Evolutionary conservation across 2,797 vertebrate species (phyloP).

Genomic region (Danio aesculapii): DNA sequence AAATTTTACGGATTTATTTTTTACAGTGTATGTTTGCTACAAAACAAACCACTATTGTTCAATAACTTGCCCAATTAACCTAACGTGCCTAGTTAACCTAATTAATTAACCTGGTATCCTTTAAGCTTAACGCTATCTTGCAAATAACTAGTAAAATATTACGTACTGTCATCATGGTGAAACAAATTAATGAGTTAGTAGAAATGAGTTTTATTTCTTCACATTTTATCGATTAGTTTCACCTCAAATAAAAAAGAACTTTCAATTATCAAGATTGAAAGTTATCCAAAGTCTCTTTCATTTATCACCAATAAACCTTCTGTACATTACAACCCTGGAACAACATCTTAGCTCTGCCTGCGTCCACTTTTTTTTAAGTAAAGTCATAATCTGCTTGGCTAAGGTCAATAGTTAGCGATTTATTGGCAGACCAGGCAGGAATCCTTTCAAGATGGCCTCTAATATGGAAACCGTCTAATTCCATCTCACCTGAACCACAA

Average conservation of each 20-base stretch:
- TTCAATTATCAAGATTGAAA: neutral
- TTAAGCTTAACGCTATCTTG: too few species aligned
- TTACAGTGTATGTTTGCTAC: too few species aligned
- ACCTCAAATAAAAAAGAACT: neutral
- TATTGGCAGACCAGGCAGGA: constrained; percentile 10
- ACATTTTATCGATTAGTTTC: neutral
- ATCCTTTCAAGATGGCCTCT: constrained; percentile 23
- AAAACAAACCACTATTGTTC: too few species aligned
- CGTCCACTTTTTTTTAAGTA: neutral
- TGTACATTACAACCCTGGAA: neutral
- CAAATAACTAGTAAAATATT: too few species aligned
- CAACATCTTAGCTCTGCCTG: neutral
- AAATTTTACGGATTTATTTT: too few species aligned
- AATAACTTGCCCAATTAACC: too few species aligned
- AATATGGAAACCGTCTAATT: neutral
- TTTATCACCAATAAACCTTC: neutral
- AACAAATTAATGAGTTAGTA: too few species aligned
- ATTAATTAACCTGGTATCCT: too few species aligned
- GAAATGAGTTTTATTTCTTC: too few species aligned
- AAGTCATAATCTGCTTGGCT: neutral
- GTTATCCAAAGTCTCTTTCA: neutral
- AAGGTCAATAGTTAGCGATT: constrained; percentile 12
- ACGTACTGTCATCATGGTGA: too few species aligned
- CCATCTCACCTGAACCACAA: constrained; percentile 29
- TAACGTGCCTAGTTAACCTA: too few species aligned